phyloP scores from a whole-genome alignment of 2,888 invertebrate species.

The Calameuta pallipes region DNA sequence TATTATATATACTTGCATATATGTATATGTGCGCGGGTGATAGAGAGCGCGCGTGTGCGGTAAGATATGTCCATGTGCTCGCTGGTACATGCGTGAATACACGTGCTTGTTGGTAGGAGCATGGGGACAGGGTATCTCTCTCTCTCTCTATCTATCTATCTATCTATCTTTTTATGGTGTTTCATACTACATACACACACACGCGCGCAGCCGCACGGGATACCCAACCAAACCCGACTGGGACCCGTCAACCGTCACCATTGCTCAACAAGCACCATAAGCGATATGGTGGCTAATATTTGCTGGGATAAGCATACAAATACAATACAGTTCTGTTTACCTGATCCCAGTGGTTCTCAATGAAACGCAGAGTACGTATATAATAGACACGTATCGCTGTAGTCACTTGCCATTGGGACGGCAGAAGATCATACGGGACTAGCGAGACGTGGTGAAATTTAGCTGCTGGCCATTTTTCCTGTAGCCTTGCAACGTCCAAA shows the following conservation, averaged over 20 bases:
- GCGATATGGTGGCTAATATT: constrained; percentile 66
- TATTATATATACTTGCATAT: not conserved
- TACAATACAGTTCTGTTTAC: constrained; percentile 59
- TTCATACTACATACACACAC: not conserved
- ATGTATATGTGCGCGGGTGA: not conserved
- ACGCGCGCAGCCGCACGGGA: not conserved
- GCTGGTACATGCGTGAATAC: not conserved
- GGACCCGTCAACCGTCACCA: constrained; percentile 39
- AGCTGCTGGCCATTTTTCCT: not conserved
- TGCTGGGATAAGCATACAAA: constrained; percentile 62
- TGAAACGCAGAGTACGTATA: not conserved
- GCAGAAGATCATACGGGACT: not conserved
- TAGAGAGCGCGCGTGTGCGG: not conserved
- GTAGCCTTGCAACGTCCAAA: not conserved
- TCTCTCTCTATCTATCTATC: constrained; percentile 17
- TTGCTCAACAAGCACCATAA: constrained; percentile 61
- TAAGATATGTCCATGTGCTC: not conserved
- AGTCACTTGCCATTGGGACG: not conserved
- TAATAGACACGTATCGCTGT: not conserved
- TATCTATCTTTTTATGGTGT: not conserved
- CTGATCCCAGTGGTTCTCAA: constrained; percentile 52
- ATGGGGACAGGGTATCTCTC: not conserved
- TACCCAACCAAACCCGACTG: not conserved
- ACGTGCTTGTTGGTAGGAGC: not conserved
- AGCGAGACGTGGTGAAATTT: not conserved